phyloP scores from a whole-genome alignment of 2,888 invertebrate species.

The Drosophila tripunctata region DNA sequence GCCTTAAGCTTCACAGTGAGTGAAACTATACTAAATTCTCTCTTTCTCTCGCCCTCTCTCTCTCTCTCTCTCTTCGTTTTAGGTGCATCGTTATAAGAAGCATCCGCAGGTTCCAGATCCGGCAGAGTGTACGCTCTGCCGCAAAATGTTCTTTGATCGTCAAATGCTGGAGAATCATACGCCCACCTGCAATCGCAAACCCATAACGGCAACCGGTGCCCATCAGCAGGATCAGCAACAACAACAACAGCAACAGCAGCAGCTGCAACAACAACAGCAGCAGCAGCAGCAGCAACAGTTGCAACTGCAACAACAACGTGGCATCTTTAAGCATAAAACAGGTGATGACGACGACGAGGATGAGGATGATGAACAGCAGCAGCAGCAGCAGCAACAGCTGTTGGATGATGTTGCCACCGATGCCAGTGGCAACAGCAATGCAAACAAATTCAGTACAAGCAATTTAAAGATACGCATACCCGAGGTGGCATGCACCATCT shows the following conservation, averaged over 20 bases:
- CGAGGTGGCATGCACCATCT: conserved; percentile 83
- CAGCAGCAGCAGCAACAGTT: conserved; percentile 10
- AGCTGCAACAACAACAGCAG: conserved; percentile 3
- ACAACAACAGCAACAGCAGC: conserved; percentile 9
- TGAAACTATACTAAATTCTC: not conserved
- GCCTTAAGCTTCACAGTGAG: not conserved
- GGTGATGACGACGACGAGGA: conserved; percentile 77
- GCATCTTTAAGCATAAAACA: conserved; percentile 72
- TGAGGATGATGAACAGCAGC: conserved; percentile 50
- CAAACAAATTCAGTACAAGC: conserved; percentile 16
- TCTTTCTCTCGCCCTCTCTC: no score
- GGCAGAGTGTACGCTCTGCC: conserved; percentile 82
- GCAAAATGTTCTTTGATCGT: conserved; percentile 84
- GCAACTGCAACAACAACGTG: conserved; percentile 18
- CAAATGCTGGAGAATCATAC: conserved; percentile 83
- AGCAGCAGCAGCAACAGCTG: conserved; percentile 9
- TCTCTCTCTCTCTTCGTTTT: not conserved
- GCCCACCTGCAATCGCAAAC: conserved; percentile 81
- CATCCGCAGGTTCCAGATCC: conserved; percentile 84
- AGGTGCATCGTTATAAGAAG: conserved; percentile 84
- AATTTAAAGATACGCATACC: conserved; percentile 79
- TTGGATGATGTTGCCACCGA: conserved; percentile 39
- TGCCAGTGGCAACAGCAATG: conserved; percentile 24
- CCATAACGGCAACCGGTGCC: conserved; percentile 70
- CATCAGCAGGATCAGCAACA: conserved; percentile 61